These are phyloP conservation scores for Botia kubotai DNA, from an alignment of 2,797 vertebrate genomes.

Conservation along the genomic window DNA sequence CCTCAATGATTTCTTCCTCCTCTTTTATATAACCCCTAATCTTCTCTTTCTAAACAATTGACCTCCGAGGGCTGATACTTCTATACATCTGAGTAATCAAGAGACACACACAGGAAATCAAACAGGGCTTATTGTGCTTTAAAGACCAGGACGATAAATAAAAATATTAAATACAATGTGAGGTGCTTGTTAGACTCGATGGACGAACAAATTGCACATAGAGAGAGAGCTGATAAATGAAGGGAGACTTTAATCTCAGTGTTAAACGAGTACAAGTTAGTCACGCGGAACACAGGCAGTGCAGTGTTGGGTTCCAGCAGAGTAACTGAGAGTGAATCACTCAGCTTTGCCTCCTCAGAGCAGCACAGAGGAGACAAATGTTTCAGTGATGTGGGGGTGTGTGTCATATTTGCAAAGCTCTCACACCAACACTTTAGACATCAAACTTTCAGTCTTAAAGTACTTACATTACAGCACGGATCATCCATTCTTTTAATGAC, in stretches of 20 bases:
- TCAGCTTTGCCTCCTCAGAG: slow-evolving; percentile 8
- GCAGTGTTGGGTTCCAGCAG: slow-evolving; percentile 4
- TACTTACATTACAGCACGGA: not conserved
- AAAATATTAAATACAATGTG: slow-evolving; percentile 67
- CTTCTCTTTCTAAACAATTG: slow-evolving; percentile 57
- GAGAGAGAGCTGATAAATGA: slow-evolving; percentile 69
- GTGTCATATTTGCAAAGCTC: slow-evolving; percentile 33
- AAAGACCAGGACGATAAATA: slow-evolving; percentile 59
- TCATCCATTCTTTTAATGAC: not conserved
- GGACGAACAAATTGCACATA: slow-evolving; percentile 69
- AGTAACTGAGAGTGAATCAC: slow-evolving; percentile 25
- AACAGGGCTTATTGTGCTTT: slow-evolving; percentile 64
- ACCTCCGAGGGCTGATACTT: slow-evolving; percentile 58
- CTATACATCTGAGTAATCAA: slow-evolving; percentile 42
- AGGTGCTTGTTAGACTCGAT: slow-evolving; percentile 68
- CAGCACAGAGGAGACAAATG: slow-evolving; percentile 15
- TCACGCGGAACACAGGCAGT: slow-evolving; percentile 7
- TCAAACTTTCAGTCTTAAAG: not conserved
- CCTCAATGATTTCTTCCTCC: slow-evolving; percentile 1
- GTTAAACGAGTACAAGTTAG: slow-evolving; percentile 60
- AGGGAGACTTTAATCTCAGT: slow-evolving; percentile 72
- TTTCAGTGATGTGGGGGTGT: slow-evolving; percentile 25
- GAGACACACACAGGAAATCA: slow-evolving; percentile 56
- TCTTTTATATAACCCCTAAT: slow-evolving; percentile 4
- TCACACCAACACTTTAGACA: slow-evolving; percentile 11